Percentiles rank a stretch among this genome's conserved stretches.
Evolutionary conservation across 2,113 vertebrate species (phyloP).

Genomic region (Psophia crepitans): DNA sequence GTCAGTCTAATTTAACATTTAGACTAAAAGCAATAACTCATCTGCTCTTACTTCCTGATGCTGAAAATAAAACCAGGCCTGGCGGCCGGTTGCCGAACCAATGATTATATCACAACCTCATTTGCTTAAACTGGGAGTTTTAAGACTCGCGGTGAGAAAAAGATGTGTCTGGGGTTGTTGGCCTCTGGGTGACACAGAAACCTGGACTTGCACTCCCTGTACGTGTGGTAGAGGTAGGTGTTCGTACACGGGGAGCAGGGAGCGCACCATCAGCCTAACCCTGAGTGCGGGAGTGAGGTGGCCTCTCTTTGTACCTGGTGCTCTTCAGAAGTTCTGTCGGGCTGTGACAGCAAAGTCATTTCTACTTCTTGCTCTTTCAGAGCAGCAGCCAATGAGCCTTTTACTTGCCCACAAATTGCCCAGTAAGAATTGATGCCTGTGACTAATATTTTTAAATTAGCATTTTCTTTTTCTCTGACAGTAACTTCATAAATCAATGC

Average conservation of each 20-base stretch:
- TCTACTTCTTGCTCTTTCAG: neutral
- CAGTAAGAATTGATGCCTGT: accelerated
- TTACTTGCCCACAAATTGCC: neutral
- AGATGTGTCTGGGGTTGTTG: neutral
- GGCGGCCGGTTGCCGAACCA: neutral
- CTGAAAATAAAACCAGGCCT: neutral
- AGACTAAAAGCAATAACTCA: constrained; percentile 36
- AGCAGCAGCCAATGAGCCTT: neutral
- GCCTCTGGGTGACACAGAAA: neutral
- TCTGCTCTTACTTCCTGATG: neutral
- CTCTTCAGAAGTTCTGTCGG: neutral
- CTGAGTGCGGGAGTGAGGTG: neutral
- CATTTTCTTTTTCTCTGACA: neutral
- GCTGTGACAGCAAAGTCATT: neutral
- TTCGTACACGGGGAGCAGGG: neutral
- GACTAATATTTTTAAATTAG: neutral
- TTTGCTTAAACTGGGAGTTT: neutral
- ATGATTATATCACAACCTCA: neutral
- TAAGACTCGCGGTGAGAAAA: accelerated
- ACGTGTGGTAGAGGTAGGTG: neutral
- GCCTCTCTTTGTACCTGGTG: neutral
- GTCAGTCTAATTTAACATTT: neutral
- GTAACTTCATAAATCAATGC: neutral
- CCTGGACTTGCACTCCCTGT: neutral
- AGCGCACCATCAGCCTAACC: accelerated